Evolutionary conservation across 2,888 invertebrate species (phyloP), one percentile per base, ranked within the genome.

Genomic region (Lasioglossum lativentre): DNA sequence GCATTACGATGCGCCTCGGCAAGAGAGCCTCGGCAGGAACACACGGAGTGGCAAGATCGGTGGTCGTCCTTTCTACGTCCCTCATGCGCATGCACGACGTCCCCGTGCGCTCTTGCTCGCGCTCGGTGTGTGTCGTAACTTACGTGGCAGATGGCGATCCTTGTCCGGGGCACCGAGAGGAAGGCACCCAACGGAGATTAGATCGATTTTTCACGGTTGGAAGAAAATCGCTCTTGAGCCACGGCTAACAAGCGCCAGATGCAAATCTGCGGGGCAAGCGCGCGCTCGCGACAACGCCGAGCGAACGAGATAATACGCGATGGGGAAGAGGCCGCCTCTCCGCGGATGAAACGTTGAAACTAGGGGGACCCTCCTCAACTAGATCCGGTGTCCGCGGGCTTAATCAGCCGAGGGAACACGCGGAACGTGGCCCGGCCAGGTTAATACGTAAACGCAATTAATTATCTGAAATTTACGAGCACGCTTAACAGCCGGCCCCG

Each of bases 181-280:
- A 88, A 90, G 90, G 88, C 86, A 86, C 88, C 89, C 87, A 88
- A 88, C 86, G 88, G 88, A 93, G 93, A 93, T 93, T 92, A 92
- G 92, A 93, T 93, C 92, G 93, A 93, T 93, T 93, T 93, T 93
- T 93, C 93, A 92, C 92, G 92, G 90, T 91, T 86, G 88, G 88
- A 86, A 90, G 92, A 91, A 93, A 93, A 93, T 93, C 91, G 90
- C 88, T 90, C 90, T 89, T 85, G 82, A 45, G 75, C 78, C 12
- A 5, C 83, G 86, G 84, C 92, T 93, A 93, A 93, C 93, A 93
- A 93, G 93, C 93, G 90, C 91, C 93, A 93, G 93, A 93, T 93
- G 93, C 93, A 92, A 93, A 93, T 93, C 93, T 90, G 87, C 16
- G 30, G 56, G 19, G 75, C 52, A 71, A 71, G 74, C 80, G 75